Conservation (phyloP, 2,797 vertebrate species). For the Lates japonicus region DNA sequence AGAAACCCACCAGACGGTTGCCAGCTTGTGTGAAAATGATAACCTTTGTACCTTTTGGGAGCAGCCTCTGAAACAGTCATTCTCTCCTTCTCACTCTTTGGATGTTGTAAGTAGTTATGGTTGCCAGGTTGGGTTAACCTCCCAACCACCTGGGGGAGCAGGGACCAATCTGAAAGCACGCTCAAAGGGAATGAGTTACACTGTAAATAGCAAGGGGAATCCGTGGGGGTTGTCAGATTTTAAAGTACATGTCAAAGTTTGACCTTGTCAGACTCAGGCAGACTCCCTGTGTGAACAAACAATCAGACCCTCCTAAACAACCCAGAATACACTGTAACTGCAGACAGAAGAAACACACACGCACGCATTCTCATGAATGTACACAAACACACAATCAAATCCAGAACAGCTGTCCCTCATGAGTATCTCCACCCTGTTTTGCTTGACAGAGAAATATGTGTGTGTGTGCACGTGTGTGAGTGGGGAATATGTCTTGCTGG, state of each 20-base stretch:
- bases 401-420: constrained; percentile 36
- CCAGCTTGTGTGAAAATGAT: constrained; percentile 21
- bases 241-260: not conserved
- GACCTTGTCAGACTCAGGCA: not conserved
- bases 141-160: not conserved
- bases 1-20: constrained; percentile 6
- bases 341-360: not conserved
- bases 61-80: not conserved
- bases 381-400: constrained; percentile 35
- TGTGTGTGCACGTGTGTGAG: constrained; percentile 32
- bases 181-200: constrained; percentile 8
- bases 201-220: not conserved
- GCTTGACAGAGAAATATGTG: constrained; percentile 32
- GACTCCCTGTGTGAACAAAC: not conserved
- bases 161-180: not conserved
- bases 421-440: constrained; percentile 44
- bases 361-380: not conserved
- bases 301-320: not conserved
- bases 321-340: not conserved
- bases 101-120: not conserved
- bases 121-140: constrained; percentile 25
- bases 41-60: constrained; percentile 6
- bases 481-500: not conserved
- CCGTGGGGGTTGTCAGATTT: constrained; percentile 13
- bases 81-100: not conserved